Conservation (phyloP, 2,797 vertebrate genomes). For the Anguilla pacifica region DNA sequence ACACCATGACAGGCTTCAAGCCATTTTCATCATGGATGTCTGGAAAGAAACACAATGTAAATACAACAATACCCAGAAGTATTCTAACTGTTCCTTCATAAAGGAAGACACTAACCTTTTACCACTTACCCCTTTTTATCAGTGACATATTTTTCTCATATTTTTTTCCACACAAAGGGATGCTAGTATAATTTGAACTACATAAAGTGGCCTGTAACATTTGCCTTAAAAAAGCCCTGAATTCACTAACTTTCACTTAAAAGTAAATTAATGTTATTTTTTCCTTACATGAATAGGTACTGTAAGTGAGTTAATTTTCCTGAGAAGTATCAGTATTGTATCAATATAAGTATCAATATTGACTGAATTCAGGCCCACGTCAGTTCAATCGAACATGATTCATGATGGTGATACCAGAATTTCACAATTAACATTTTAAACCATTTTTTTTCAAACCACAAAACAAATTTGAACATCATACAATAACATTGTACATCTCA, state of each 20-base stretch:
- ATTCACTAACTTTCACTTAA: background rate
- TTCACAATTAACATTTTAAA: background rate
- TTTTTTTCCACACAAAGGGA: background rate
- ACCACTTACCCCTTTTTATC: background rate
- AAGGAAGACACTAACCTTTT: background rate
- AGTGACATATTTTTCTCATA: background rate
- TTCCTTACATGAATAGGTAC: background rate
- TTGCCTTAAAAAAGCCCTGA: background rate
- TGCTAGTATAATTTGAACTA: background rate
- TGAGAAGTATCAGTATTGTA: background rate
- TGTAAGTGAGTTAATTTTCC: background rate
- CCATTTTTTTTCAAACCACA: background rate
- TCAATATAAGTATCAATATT: background rate
- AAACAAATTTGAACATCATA: background rate
- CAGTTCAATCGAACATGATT: background rate
- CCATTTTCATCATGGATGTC: constrained; percentile 91
- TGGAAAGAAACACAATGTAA: constrained; percentile 53
- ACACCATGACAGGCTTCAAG: constrained; percentile 94
- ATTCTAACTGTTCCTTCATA: background rate
- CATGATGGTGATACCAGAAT: background rate
- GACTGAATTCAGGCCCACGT: background rate
- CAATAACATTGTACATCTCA: background rate
- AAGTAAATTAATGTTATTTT: background rate
- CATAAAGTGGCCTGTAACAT: background rate
- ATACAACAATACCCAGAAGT: background rate